phyloP scores from a whole-genome alignment of 2,797 vertebrate genomes.

The Melanotaenia nigrans region DNA sequence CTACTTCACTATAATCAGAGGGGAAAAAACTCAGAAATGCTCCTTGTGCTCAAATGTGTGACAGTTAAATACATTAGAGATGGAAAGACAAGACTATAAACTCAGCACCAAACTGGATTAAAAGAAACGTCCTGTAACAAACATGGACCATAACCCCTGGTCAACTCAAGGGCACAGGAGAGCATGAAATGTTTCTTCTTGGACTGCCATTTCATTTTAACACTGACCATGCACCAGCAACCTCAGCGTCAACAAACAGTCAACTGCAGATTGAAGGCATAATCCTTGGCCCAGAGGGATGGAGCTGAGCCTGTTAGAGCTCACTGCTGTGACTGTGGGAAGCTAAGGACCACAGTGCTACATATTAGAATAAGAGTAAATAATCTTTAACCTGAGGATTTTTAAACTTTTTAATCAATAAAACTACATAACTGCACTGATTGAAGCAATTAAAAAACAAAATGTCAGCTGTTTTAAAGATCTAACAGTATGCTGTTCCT shows the following conservation, averaged over 20 bases:
- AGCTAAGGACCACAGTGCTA: slow-evolving; percentile 19
- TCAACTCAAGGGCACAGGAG: slow-evolving; percentile 11
- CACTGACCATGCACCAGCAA: slow-evolving; percentile 12
- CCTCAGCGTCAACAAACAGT: slow-evolving; percentile 35
- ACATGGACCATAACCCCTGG: background rate
- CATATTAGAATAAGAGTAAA: slow-evolving; percentile 19
- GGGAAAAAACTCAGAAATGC: slow-evolving; percentile 7
- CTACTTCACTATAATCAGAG: slow-evolving; percentile 3
- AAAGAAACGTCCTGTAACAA: slow-evolving; percentile 1
- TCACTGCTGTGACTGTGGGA: slow-evolving; percentile 27
- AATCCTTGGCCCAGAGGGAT: slow-evolving; percentile 39
- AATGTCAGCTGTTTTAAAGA: background rate
- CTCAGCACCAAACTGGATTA: slow-evolving; percentile 4
- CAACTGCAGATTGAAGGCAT: slow-evolving; percentile 45
- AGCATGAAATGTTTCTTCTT: slow-evolving; percentile 14
- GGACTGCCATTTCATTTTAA: slow-evolving; percentile 17
- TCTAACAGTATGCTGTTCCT: background rate
- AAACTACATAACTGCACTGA: background rate
- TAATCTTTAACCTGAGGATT: slow-evolving; percentile 13
- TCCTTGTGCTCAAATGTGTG: background rate
- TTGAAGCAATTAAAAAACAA: slow-evolving; percentile 1
- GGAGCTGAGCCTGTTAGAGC: slow-evolving; percentile 46
- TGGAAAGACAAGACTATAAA: slow-evolving; percentile 12
- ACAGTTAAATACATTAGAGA: background rate
- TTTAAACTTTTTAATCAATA: slow-evolving; percentile 1